Percentiles rank a stretch among this genome's conserved stretches.
Conservation (phyloP, 2,888 invertebrate species). For the Trichogramma evanescens region DNA sequence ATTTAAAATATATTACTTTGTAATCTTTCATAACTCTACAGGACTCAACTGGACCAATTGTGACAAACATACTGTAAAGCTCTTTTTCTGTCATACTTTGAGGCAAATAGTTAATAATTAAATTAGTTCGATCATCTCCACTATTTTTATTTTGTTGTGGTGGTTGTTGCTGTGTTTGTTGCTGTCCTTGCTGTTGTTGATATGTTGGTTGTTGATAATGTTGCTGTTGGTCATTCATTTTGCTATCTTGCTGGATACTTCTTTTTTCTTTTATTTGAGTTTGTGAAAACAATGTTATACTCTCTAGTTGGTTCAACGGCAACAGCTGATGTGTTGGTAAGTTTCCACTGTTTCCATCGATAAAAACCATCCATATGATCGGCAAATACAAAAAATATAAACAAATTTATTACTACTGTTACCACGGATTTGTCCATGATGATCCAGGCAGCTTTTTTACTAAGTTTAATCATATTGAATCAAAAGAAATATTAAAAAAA, state of each 20-base stretch:
- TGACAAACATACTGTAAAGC: constrained; percentile 79
- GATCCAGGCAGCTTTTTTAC: constrained; percentile 29
- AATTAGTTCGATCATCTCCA: constrained; percentile 58
- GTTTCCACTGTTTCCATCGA: constrained; percentile 42
- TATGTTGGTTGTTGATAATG: constrained; percentile 27
- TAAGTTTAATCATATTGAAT: constrained; percentile 28
- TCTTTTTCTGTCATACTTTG: constrained; percentile 90
- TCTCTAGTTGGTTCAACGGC: constrained; percentile 10
- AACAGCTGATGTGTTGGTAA: constrained; percentile 11
- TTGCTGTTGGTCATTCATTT: constrained; percentile 44
- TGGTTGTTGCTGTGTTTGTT: constrained; percentile 30
- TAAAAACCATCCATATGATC: constrained; percentile 40
- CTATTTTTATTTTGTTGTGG: constrained; percentile 27
- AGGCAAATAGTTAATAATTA: constrained; percentile 92
- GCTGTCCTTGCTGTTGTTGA: constrained; percentile 28
- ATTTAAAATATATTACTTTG: constrained; percentile 52
- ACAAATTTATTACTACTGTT: constrained; percentile 46
- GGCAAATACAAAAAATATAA: constrained; percentile 49
- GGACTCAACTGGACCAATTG: constrained; percentile 81
- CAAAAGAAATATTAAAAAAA: constrained; percentile 32
- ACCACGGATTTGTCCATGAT: constrained; percentile 30
- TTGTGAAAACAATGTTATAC: constrained; percentile 22
- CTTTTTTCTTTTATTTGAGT: constrained; percentile 17
- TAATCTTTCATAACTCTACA: constrained; percentile 88
- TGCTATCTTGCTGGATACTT: constrained; percentile 27